phyloP scores from a whole-genome alignment of 37 sponge, comb jelly and placozoan genomes.

The Oscarella lobularis region DNA sequence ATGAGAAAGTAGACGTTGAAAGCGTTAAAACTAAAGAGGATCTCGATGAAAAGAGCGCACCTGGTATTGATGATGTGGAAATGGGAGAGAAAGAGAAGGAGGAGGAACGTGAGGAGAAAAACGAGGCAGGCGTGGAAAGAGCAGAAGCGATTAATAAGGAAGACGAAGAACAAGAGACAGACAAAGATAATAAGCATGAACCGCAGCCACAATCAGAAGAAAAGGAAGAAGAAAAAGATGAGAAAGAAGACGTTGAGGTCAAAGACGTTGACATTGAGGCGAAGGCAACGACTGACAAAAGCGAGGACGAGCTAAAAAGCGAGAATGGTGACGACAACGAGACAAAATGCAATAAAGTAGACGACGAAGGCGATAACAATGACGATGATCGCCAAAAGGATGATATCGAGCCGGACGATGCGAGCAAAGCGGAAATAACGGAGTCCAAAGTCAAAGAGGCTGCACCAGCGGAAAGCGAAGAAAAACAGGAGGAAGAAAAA shows the following conservation, averaged over 20 bases:
- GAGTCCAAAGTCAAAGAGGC: neutral
- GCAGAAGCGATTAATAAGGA: neutral
- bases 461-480: neutral
- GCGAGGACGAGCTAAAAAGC: neutral
- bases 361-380: neutral
- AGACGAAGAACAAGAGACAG: neutral
- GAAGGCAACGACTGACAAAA: too few species aligned
- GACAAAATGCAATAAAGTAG: neutral
- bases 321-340: neutral
- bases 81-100: neutral
- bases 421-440: constrained; percentile 4
- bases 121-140: constrained; percentile 2
- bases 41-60: neutral
- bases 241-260: too few species aligned
- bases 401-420: constrained; percentile 9
- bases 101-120: neutral
- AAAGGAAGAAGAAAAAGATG: too few species aligned
- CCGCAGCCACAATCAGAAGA: constrained; percentile 1
- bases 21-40: constrained; percentile 7
- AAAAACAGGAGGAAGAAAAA: neutral
- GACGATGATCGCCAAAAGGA: constrained; percentile 12
- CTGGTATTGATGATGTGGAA: too few species aligned
- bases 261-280: too few species aligned
- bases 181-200: neutral
- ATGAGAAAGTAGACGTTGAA: neutral